Base-by-base conservation (phyloP, 1,140 invertebrate genomes). In the Drosophila lacertosa region DNA sequence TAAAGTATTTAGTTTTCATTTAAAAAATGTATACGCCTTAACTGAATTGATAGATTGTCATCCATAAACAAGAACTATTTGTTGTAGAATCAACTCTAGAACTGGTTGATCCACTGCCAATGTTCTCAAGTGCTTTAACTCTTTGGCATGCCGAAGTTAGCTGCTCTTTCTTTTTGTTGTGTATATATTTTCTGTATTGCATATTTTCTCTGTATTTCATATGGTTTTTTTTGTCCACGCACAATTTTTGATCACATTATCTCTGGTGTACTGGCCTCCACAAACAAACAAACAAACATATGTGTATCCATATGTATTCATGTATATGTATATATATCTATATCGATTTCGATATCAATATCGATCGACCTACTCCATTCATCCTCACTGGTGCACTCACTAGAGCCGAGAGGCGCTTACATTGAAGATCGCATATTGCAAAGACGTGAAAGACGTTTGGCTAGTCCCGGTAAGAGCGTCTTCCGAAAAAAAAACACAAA, bases 341-440 rank as follows among this genome's bases (percentile, higher is more conserved):
- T 65, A 9, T 40, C 2, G 6, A 42, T 42, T n/a, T n/a, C n/a
- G n/a, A n/a, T n/a, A n/a, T n/a, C n/a, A n/a, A 24, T 45, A 13
- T 13, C 11, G 42, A 40, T 62, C 40, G 29, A 33, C 39, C 40
- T 20, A 42, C 13, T 42, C 16, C 13, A 81, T 50, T 74, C 74
- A 79, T 57, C 32, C 65, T 80, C n/a, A 51, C 35, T 1, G 55
- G 32, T 70, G 62, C 62, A 51, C 62, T 72, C 62, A 77, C 66
- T 72, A 88, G 82, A 88, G 62, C 82, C 89, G 51, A 75, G 33
- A 48, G 89, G 89, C 54, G 63, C 66, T 65, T 91, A 91, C 74
- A 90, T 91, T 47, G 89, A 91, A 91, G 89, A 91, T 86, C 89
- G 89, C 35, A 91, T 91, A 50, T 58, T 91, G 13, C 89, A 90